Evolutionary conservation across 2,113 vertebrate species (phyloP).

Genomic region (Mola mola): DNA sequence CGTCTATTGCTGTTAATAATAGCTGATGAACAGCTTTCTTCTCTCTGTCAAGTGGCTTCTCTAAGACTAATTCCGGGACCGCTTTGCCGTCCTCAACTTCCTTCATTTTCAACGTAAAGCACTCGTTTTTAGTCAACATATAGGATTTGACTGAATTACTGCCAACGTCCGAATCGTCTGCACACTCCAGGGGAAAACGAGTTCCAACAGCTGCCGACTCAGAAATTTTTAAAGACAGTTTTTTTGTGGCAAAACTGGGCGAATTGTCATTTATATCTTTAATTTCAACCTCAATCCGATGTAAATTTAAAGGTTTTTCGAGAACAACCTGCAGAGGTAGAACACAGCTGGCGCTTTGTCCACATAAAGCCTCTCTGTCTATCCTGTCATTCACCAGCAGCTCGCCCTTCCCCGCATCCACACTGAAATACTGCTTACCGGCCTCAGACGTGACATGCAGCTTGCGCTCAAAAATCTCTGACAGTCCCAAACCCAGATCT

Average conservation of each 20-base stretch:
- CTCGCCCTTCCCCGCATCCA: slow-evolving; percentile 80
- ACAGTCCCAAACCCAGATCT: slow-evolving; percentile 81
- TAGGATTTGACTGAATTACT: slow-evolving; percentile 71
- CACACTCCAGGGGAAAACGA: slow-evolving; percentile 69
- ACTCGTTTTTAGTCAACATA: slow-evolving; percentile 61
- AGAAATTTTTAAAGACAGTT: slow-evolving; percentile 63
- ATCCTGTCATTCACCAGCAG: slow-evolving; percentile 81
- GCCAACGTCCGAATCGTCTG: slow-evolving; percentile 70
- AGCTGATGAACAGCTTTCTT: slow-evolving; percentile 73
- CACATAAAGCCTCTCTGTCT: slow-evolving; percentile 86
- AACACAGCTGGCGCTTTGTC: slow-evolving; percentile 78
- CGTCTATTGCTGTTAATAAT: slow-evolving; percentile 75
- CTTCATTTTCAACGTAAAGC: slow-evolving; percentile 73
- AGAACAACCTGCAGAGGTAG: slow-evolving; percentile 82
- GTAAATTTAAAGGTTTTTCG: slow-evolving; percentile 81
- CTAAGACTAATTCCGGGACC: slow-evolving; percentile 72
- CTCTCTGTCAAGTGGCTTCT: slow-evolving; percentile 76
- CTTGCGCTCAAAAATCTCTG: slow-evolving; percentile 78
- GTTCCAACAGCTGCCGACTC: slow-evolving; percentile 56
- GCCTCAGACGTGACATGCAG: slow-evolving; percentile 81
- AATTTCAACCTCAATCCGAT: slow-evolving; percentile 83
- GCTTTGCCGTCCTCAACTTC: slow-evolving; percentile 54
- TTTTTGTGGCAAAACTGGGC: slow-evolving; percentile 56
- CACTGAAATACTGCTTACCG: slow-evolving; percentile 80
- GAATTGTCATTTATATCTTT: slow-evolving; percentile 86